phyloP scores from a whole-genome alignment of 1,140 invertebrate genomes.

The Neodiprion lecontei region DNA sequence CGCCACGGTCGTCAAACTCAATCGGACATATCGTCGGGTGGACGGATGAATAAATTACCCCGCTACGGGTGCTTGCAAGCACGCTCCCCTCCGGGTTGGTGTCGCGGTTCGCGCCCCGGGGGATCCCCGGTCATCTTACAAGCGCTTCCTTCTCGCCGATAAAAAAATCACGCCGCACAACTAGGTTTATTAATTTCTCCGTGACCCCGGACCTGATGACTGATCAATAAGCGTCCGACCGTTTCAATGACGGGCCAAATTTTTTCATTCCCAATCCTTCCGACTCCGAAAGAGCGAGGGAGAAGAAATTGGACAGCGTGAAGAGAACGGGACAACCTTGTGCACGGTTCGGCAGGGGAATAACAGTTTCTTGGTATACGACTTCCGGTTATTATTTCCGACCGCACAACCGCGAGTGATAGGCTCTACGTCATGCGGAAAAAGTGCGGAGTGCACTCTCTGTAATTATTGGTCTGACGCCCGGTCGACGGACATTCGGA shows the following conservation, averaged over 20 bases:
- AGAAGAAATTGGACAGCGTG: too few relatives aligned
- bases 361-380: neutral
- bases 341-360: too few relatives aligned
- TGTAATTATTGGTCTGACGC: neutral
- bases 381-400: neutral
- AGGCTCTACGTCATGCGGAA: neutral
- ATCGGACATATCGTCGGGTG: slow-evolving; percentile 41
- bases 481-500: neutral
- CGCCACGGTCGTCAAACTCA: slow-evolving; percentile 13
- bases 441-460: neutral
- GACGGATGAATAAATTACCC: neutral
- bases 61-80: neutral
- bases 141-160: too few relatives aligned
- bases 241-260: slow-evolving; percentile 39
- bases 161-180: too few relatives aligned
- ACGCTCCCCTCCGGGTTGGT: neutral
- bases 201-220: slow-evolving; percentile 32
- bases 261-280: too few relatives aligned
- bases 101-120: slow-evolving; percentile 16
- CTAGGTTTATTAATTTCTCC: too few relatives aligned
- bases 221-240: neutral
- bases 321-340: too few relatives aligned
- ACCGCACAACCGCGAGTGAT: neutral
- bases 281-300: too few relatives aligned
- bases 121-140: neutral